Conservation (phyloP, 1,140 invertebrate species). For the Drosophila bifasciata region DNA sequence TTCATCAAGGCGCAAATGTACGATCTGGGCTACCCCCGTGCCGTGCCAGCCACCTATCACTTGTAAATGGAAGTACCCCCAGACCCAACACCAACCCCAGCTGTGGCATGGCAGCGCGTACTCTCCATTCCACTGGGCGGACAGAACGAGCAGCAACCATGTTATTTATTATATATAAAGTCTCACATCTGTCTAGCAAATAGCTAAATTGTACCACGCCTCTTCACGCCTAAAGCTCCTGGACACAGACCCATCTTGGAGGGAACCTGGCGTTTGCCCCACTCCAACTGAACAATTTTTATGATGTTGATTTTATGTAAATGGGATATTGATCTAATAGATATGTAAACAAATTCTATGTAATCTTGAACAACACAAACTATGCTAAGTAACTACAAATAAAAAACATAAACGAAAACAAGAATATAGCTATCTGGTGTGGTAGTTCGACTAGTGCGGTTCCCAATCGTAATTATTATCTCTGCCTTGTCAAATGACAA, state of each 20-base stretch:
- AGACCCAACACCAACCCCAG: not conserved
- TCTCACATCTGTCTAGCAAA: conserved; percentile 53
- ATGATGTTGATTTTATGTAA: conserved; percentile 63
- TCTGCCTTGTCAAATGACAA: too few relatives aligned
- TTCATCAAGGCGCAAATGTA: conserved; percentile 94
- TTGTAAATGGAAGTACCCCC: conserved; percentile 39
- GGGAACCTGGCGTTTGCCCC: conserved; percentile 11
- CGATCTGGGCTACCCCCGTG: conserved; percentile 88
- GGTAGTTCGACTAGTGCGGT: too few relatives aligned
- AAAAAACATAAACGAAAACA: conserved; percentile 11
- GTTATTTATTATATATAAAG: conserved; percentile 75
- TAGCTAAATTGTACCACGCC: conserved; percentile 42
- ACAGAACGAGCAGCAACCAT: conserved; percentile 54
- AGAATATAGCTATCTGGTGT: not conserved
- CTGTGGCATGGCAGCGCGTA: conserved; percentile 13
- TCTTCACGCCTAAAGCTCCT: conserved; percentile 11
- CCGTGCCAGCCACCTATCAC: conserved; percentile 85
- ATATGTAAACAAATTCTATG: conserved; percentile 68
- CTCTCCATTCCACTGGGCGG: conserved; percentile 50
- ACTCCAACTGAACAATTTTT: conserved; percentile 36
- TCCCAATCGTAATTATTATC: too few relatives aligned
- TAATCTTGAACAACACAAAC: conserved; percentile 65
- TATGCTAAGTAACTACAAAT: conserved; percentile 48
- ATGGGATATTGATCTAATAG: conserved; percentile 74
- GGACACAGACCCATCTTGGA: not conserved